These are phyloP conservation scores for Drosophila orosa DNA, from an alignment of 1,140 invertebrate species.

Conservation along the genomic window DNA sequence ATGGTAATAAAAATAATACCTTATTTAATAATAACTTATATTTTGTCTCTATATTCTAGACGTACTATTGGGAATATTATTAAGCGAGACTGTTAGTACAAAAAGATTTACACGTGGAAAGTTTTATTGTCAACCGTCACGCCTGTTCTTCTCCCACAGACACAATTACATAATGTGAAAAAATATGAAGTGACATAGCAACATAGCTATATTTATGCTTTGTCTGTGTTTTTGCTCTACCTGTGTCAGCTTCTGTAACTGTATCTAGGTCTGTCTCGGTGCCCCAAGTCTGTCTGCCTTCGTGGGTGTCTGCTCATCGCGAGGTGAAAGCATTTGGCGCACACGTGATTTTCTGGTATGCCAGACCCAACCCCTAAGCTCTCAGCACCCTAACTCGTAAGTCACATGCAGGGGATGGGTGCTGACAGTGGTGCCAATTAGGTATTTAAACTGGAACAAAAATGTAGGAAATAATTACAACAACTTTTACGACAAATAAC, in stretches of 20 bases:
- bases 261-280: conserved; percentile 30
- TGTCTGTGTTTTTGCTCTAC: conserved; percentile 21
- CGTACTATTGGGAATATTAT: too few species aligned
- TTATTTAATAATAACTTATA: too few species aligned
- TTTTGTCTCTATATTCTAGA: not conserved
- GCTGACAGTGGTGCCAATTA: not conserved
- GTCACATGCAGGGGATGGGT: not conserved
- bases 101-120: too few species aligned
- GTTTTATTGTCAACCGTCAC: conserved; percentile 20
- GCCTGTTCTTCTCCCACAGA: conserved; percentile 4
- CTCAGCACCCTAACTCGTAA: not conserved
- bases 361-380: conserved; percentile 3
- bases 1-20: too few species aligned
- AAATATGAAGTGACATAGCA: conserved; percentile 20
- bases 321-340: conserved; percentile 50
- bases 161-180: conserved; percentile 9
- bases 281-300: conserved; percentile 11
- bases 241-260: conserved; percentile 13
- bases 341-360: conserved; percentile 42
- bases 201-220: conserved; percentile 32
- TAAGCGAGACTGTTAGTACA: too few species aligned
- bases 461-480: too few species aligned
- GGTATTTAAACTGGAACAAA: not conserved
- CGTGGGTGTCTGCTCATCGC: conserved; percentile 31
- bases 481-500: not conserved